These are phyloP conservation scores for Acrocephalus arundinaceus DNA, from an alignment of 2,113 vertebrate genomes.

Conservation along the genomic window DNA sequence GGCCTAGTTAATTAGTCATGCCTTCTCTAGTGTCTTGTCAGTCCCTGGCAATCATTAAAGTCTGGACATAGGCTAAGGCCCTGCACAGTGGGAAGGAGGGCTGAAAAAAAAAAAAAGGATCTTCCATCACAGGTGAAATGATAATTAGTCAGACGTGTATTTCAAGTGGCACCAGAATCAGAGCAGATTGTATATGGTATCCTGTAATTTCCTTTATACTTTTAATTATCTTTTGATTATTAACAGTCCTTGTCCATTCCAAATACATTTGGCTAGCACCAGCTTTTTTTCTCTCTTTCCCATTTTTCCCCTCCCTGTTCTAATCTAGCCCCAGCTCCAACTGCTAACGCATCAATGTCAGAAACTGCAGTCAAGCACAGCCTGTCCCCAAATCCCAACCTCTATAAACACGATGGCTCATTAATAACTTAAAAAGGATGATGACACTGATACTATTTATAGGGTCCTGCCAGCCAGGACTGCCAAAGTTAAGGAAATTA, in stretches of 20 bases:
- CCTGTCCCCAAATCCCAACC: constrained; percentile 77
- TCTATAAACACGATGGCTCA: constrained; percentile 79
- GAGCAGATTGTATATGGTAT: constrained; percentile 6
- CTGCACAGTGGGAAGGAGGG: constrained; percentile 48
- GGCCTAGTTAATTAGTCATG: constrained; percentile 72
- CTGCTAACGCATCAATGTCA: constrained; percentile 77
- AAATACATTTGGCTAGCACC: constrained; percentile 38
- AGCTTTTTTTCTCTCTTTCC: neutral
- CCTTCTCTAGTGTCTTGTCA: constrained; percentile 67
- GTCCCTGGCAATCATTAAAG: constrained; percentile 58
- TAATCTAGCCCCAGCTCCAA: constrained; percentile 69
- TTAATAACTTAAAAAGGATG: constrained; percentile 84
- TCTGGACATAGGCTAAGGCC: constrained; percentile 58
- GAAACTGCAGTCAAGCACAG: constrained; percentile 78
- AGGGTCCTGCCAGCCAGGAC: constrained; percentile 75
- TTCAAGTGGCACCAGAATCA: neutral
- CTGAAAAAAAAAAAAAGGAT: constrained; percentile 26
- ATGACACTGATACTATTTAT: constrained; percentile 81
- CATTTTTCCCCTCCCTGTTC: constrained; percentile 35
- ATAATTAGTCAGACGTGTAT: constrained; percentile 21
- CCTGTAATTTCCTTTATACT: constrained; percentile 40
- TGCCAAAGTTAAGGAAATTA: constrained; percentile 82
- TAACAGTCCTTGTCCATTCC: constrained; percentile 61
- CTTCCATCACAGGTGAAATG: constrained; percentile 43
- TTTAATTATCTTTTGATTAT: constrained; percentile 72